Conservation (phyloP, 1,140 invertebrate species). For the Bombus balteatus region DNA sequence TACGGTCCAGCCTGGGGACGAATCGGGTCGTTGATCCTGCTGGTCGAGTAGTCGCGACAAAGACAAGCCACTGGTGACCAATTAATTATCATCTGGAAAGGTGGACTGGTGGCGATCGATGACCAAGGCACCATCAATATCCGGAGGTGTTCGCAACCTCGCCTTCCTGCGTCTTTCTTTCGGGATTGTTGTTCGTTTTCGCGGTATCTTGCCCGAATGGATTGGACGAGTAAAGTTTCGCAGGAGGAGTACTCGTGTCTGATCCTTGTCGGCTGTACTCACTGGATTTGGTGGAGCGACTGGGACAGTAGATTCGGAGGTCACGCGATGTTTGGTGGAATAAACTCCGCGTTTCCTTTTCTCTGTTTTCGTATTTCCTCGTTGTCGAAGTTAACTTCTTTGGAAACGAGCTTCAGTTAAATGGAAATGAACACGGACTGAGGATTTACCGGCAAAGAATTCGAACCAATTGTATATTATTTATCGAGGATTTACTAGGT, state of each 20-base stretch:
- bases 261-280: background rate
- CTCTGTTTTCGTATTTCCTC: too few relatives aligned
- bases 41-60: conserved; percentile 5
- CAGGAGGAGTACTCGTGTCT: background rate
- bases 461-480: background rate
- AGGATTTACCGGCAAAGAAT: background rate
- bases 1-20: background rate
- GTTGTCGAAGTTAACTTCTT: too few relatives aligned
- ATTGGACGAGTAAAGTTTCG: background rate
- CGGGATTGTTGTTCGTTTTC: too few relatives aligned
- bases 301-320: too few relatives aligned
- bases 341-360: too few relatives aligned
- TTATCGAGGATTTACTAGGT: too few relatives aligned
- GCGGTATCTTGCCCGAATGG: background rate
- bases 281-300: background rate
- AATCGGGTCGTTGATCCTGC: conserved; percentile 26
- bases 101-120: conserved; percentile 63
- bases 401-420: too few relatives aligned
- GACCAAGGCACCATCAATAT: conserved; percentile 49
- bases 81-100: conserved; percentile 66
- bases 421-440: too few relatives aligned
- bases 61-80: conserved; percentile 6
- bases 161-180: conserved; percentile 3
- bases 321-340: too few relatives aligned
- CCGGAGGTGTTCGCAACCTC: conserved; percentile 17